phyloP scores from a whole-genome alignment of 1,140 invertebrate species.

The Zophobas atratus region DNA sequence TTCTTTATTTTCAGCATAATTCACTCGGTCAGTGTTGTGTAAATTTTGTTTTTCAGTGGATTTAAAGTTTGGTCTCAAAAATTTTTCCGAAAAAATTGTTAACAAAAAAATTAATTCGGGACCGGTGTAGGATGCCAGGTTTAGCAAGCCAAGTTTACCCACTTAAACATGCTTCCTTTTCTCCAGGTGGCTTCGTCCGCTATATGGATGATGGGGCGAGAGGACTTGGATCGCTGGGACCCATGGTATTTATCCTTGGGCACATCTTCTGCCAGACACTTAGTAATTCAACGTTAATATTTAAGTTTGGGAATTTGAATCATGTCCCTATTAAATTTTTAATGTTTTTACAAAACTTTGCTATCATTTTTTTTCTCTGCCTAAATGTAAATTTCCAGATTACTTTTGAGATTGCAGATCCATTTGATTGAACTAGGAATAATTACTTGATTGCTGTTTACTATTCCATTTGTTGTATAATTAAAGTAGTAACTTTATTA shows the following conservation, averaged over 20 bases:
- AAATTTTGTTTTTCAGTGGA: slow-evolving; percentile 51
- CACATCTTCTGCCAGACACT: slow-evolving; percentile 71
- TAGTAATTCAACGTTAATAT: slow-evolving; percentile 61
- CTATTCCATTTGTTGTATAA: slow-evolving; percentile 54
- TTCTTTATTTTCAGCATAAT: slow-evolving; percentile 50
- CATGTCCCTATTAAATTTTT: slow-evolving; percentile 49
- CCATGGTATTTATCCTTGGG: slow-evolving; percentile 78
- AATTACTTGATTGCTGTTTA: slow-evolving; percentile 60
- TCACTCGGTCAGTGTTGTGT: slow-evolving; percentile 30
- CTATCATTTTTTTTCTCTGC: slow-evolving; percentile 43
- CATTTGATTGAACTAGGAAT: slow-evolving; percentile 65
- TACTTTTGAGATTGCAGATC: slow-evolving; percentile 66
- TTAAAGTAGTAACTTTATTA: slow-evolving; percentile 57
- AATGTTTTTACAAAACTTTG: slow-evolving; percentile 53
- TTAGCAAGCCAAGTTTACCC: slow-evolving; percentile 65
- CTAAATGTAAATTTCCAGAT: slow-evolving; percentile 64
- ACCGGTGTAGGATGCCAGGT: slow-evolving; percentile 65
- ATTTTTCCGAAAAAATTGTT: slow-evolving; percentile 20
- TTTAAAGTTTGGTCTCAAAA: slow-evolving; percentile 17
- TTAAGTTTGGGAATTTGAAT: slow-evolving; percentile 68
- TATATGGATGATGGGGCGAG: slow-evolving; percentile 62
- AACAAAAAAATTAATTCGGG: slow-evolving; percentile 48
- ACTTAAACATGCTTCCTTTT: slow-evolving; percentile 68
- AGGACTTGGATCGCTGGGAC: slow-evolving; percentile 72
- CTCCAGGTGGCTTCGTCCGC: slow-evolving; percentile 67